A percentile compares a stretch with the other conserved stretches of the same genome.
Conservation (phyloP, 2,888 invertebrate genomes). For the Branchellion lobata region DNA sequence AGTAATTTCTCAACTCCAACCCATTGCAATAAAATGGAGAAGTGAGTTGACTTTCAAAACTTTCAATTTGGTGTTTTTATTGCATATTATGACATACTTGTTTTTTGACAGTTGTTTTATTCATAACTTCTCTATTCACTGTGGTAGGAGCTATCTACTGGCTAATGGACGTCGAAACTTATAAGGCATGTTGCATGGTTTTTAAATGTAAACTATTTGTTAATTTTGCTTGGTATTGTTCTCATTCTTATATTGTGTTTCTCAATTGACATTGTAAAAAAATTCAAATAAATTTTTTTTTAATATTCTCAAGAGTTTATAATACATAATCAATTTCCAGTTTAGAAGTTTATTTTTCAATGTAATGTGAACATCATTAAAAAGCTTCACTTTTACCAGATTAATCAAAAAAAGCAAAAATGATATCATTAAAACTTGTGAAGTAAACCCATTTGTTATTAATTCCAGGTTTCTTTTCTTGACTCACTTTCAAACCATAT, state of each 20-base stretch:
- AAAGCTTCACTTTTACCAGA: too few relatives aligned
- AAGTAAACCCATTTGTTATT: not conserved
- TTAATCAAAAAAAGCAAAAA: too few relatives aligned
- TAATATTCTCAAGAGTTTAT: too few relatives aligned
- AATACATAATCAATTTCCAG: too few relatives aligned
- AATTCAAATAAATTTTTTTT: too few relatives aligned
- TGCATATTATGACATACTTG: too few relatives aligned
- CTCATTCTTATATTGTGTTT: too few relatives aligned
- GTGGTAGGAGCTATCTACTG: constrained; percentile 93
- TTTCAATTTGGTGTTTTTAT: not conserved
- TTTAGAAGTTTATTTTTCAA: not conserved
- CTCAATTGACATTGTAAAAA: too few relatives aligned
- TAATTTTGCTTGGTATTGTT: too few relatives aligned
- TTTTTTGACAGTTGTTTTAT: constrained; percentile 73
- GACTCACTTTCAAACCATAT: constrained; percentile 91
- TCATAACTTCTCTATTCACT: constrained; percentile 82
- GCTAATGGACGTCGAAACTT: constrained; percentile 88
- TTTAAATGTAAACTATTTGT: not conserved
- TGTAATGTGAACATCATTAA: too few relatives aligned
- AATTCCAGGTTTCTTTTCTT: constrained; percentile 72
- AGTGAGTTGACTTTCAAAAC: constrained; percentile 68
- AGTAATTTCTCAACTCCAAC: constrained; percentile 91
- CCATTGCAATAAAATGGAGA: constrained; percentile 91
- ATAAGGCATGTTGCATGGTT: constrained; percentile 67
- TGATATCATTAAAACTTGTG: too few relatives aligned